These are phyloP conservation scores for Metaphire vulgaris DNA, from an alignment of 1,140 invertebrate species.

Conservation along the genomic window DNA sequence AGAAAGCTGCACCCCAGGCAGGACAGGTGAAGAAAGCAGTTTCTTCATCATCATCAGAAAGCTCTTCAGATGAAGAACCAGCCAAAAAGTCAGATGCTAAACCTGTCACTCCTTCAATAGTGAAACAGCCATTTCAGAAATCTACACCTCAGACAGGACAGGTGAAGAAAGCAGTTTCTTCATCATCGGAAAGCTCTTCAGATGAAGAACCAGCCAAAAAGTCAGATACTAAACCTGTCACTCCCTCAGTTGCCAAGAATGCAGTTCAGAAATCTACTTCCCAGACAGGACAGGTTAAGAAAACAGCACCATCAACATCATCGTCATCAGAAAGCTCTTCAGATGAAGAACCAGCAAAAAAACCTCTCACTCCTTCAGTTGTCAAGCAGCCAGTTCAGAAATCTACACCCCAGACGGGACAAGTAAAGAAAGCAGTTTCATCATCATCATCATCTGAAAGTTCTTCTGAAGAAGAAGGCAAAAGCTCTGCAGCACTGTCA, in stretches of 20 bases:
- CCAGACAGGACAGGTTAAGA: neutral
- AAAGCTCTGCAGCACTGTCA: neutral
- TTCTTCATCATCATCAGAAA: slow-evolving; percentile 17
- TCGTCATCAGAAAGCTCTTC: slow-evolving; percentile 26
- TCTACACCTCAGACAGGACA: neutral
- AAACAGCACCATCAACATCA: neutral
- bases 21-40: neutral
- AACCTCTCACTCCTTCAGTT: neutral
- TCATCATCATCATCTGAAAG: no score
- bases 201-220: slow-evolving; percentile 27
- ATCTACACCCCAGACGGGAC: no score
- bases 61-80: slow-evolving; percentile 28
- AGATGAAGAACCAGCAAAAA: slow-evolving; percentile 27
- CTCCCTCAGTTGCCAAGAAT: neutral
- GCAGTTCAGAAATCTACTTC: neutral
- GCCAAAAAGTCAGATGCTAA: slow-evolving; percentile 16
- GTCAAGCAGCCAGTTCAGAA: neutral
- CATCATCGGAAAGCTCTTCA: slow-evolving; percentile 27
- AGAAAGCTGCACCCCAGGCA: neutral
- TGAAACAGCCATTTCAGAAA: neutral
- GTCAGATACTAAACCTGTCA: slow-evolving; percentile 4
- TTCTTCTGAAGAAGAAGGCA: no score
- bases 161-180: neutral
- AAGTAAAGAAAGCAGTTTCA: no score
- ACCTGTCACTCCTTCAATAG: neutral